Evolutionary conservation across 1,140 invertebrate species (phyloP).

Genomic region (Microplitis mediator): DNA sequence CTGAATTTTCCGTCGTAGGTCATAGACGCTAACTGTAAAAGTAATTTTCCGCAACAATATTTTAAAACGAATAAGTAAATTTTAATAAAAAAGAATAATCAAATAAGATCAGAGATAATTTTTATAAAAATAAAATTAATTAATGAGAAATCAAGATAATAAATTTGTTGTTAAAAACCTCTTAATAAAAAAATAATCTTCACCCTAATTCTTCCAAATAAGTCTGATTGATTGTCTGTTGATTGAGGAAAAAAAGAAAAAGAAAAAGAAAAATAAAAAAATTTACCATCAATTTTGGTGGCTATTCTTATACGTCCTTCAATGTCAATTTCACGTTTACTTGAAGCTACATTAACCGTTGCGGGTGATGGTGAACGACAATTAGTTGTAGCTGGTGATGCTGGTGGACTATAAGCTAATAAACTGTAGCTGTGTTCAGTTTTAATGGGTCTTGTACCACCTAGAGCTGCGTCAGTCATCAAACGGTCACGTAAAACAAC

Average conservation of each 20-base stretch:
- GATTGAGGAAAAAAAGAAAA: not conserved
- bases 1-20: no score
- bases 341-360: conserved; percentile 26
- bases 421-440: conserved; percentile 85
- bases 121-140: no score
- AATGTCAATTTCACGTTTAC: conserved; percentile 19
- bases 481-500: conserved; percentile 85
- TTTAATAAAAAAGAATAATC: no score
- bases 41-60: no score
- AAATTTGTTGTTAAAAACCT: no score
- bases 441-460: conserved; percentile 77
- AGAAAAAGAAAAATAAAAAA: not conserved
- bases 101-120: no score
- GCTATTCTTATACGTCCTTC: conserved; percentile 39
- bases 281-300: conserved; percentile 49
- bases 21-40: no score
- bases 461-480: conserved; percentile 87
- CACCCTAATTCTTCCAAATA: no score
- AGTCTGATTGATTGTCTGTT: no score
- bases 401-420: conserved; percentile 65
- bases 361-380: conserved; percentile 40
- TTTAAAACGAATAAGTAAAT: no score
- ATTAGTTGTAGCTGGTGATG: conserved; percentile 62
- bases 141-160: no score
- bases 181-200: no score